Evolutionary conservation across 2,113 vertebrate genomes (phyloP), one percentile per base, ranked within the genome.

Genomic region (Beaufortia kweichowensis): DNA sequence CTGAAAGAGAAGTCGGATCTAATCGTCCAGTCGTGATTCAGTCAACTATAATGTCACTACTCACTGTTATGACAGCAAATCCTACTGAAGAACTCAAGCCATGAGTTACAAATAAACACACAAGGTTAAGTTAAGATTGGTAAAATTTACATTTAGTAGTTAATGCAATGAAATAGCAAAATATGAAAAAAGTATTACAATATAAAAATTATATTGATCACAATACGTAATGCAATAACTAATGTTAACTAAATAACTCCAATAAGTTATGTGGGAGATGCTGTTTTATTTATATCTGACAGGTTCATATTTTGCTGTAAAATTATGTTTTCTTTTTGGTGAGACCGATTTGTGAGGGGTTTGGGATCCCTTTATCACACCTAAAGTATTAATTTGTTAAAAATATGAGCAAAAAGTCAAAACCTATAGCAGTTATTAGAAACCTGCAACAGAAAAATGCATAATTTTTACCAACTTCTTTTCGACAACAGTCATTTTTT

Each of bases 1-100:
- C 57, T 64, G 33, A 76, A 65, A 63, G 56, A 39, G 46, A 68
- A 68, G 65, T 55, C 57, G 12, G 61, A 61, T 43, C 57, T 15
- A 61, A 43, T 61, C 56, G 35, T 61, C 53, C 23, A 28, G 15
- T 8, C 33, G 6, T 21, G 56, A 41, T 57, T 71, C 21, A 59
- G 53, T 61, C 19, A 29, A 12, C 24, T 61, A 11, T 60, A 73
- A 73, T 6, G 1, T 10, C 11, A 2, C 12, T 71, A 11, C 24
- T 28, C 23, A 31, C 17, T 21, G 23, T 73, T 48, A 31, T 26
- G 24, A 73, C 3, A 15, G 11, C 56, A n/a, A 46, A 73, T 43
- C 19, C 35, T 48, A 61, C 19, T 21, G n/a, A 5, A 46, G 3
- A n/a, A 50, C 4, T 8, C 0, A 5, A 21, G 48, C 8, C 21